These are phyloP conservation scores for Melanostoma scalare DNA, from an alignment of 2,888 invertebrate genomes.

Conservation along the genomic window DNA sequence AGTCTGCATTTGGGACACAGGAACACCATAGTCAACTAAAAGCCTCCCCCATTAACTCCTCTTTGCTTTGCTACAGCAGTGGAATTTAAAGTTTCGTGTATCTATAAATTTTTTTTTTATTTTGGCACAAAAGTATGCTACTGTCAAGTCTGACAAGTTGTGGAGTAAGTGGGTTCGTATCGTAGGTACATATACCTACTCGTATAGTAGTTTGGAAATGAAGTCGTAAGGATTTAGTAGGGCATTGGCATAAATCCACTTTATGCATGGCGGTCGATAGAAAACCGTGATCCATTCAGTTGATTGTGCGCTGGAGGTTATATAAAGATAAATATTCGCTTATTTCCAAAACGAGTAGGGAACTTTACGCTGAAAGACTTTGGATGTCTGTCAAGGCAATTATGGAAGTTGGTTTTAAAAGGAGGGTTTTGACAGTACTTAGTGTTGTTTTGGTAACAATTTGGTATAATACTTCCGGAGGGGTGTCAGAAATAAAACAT, in stretches of 20 bases:
- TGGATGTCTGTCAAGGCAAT: no score
- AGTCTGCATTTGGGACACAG: slow-evolving; percentile 72
- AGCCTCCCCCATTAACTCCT: slow-evolving; percentile 10
- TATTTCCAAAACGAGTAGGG: no score
- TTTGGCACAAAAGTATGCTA: slow-evolving; percentile 43
- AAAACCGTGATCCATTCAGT: slow-evolving; percentile 10
- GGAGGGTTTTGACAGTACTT: no score
- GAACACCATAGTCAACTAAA: slow-evolving; percentile 49
- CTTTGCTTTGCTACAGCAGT: slow-evolving; percentile 1
- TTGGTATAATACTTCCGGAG: no score
- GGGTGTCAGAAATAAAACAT: no score
- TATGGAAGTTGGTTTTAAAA: no score
- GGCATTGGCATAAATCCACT: slow-evolving; percentile 57
- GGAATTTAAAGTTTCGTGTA: slow-evolving; percentile 63
- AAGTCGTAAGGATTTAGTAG: slow-evolving; percentile 56
- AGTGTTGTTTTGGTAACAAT: no score
- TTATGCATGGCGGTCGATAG: slow-evolving; percentile 13
- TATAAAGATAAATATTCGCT: background rate
- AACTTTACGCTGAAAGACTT: no score
- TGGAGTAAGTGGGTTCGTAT: slow-evolving; percentile 26
- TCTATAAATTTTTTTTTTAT: slow-evolving; percentile 30
- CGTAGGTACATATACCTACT: no score
- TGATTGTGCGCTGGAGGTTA: slow-evolving; percentile 27
- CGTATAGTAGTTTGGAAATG: slow-evolving; percentile 13
- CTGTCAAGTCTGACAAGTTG: slow-evolving; percentile 19